phyloP scores from a whole-genome alignment of 2,113 vertebrate species.

The Spizaetus ornatus region DNA sequence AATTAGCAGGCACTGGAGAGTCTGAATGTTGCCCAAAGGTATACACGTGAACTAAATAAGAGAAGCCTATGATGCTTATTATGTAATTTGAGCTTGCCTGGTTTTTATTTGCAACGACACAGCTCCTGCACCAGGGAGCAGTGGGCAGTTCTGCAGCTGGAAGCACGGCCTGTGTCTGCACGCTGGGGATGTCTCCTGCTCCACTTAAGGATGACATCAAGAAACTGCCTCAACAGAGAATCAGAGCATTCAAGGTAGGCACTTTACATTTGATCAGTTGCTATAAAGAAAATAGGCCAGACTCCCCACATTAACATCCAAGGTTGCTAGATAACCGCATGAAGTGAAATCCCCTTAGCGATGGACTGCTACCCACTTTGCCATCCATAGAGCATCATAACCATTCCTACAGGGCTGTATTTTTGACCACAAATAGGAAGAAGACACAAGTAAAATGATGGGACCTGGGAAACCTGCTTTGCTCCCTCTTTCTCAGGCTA shows the following conservation, averaged over 20 bases:
- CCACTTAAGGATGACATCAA: background rate
- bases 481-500: background rate
- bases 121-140: background rate
- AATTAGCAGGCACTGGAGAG: background rate
- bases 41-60: background rate
- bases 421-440: background rate
- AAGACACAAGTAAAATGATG: background rate
- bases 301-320: background rate
- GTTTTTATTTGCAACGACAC: background rate
- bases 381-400: background rate
- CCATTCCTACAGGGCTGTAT: background rate
- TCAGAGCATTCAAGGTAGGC: background rate
- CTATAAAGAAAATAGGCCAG: background rate
- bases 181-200: rapidly evolving
- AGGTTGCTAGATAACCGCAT: background rate
- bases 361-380: background rate
- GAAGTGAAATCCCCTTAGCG: background rate
- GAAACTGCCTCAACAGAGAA: background rate
- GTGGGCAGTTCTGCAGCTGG: background rate
- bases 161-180: background rate
- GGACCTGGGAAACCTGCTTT: background rate
- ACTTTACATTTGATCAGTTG: background rate
- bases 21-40: conserved; percentile 8
- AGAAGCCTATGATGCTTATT: background rate
- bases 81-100: background rate